Evolutionary conservation across 2,113 vertebrate species (phyloP).

Genomic region (Eurypyga helias): DNA sequence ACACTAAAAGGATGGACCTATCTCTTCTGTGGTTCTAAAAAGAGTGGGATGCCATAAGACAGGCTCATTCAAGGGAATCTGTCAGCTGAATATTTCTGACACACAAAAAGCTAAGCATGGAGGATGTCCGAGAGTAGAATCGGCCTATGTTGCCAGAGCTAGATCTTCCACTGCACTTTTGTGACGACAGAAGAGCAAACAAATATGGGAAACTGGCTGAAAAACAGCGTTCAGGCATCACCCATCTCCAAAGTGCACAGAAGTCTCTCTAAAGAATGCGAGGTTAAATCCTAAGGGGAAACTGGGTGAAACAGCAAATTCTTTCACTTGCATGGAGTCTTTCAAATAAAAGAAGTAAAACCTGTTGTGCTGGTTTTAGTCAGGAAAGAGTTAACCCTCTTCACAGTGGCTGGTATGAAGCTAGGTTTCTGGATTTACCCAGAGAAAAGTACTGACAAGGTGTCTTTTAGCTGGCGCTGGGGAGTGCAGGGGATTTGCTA

Average conservation of each 20-base stretch:
- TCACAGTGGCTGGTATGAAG: too few species aligned
- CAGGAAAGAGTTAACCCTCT: too few species aligned
- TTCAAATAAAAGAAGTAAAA: background rate
- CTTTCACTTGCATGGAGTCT: background rate
- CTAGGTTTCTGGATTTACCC: too few species aligned
- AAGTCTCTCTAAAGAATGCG: background rate
- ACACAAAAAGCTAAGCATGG: background rate
- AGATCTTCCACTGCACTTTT: background rate
- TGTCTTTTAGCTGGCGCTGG: too few species aligned
- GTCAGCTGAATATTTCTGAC: background rate
- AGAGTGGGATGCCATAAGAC: background rate
- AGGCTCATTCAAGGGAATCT: background rate
- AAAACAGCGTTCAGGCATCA: background rate
- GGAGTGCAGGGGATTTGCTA: too few species aligned
- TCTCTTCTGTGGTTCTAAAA: background rate
- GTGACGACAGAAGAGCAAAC: background rate
- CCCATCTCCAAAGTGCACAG: background rate
- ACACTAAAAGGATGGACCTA: background rate
- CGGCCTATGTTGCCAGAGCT: background rate
- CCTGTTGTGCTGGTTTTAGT: background rate
- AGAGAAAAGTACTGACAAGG: too few species aligned
- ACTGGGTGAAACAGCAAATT: background rate
- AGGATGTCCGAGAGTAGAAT: background rate
- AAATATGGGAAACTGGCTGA: background rate
- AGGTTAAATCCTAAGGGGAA: background rate